Evolutionary conservation across 2,888 invertebrate genomes (phyloP).

Genomic region (Caenorhabditis sinica): DNA sequence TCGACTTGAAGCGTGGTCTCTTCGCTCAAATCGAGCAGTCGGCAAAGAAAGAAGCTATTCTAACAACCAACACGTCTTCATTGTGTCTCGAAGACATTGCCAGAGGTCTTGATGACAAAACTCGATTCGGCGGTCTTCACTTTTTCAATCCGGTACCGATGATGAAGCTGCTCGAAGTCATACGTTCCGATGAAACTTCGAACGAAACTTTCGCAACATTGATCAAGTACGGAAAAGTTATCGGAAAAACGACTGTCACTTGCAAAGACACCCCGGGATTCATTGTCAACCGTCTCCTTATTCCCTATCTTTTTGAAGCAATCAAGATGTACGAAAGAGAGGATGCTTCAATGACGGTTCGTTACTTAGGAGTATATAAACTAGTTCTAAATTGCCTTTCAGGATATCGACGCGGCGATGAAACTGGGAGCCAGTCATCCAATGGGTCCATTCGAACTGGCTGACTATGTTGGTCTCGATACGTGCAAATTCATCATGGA

Average conservation of each 20-base stretch:
- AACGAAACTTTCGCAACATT: constrained; percentile 89
- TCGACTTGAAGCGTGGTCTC: constrained; percentile 89
- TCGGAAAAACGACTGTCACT: constrained; percentile 91
- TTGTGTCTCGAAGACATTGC: constrained; percentile 91
- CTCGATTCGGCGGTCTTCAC: constrained; percentile 90
- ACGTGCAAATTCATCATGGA: constrained; percentile 88
- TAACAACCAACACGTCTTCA: constrained; percentile 93
- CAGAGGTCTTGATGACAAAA: constrained; percentile 87
- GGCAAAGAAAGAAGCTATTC: constrained; percentile 87
- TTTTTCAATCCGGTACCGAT: constrained; percentile 95
- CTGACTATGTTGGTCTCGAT: constrained; percentile 91
- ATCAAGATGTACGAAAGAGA: constrained; percentile 87
- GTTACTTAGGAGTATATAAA: background rate
- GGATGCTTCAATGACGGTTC: constrained; percentile 75
- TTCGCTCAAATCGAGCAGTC: constrained; percentile 88
- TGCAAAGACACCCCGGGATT: constrained; percentile 96
- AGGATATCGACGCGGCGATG: constrained; percentile 93
- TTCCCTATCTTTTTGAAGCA: constrained; percentile 91
- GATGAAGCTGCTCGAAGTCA: constrained; percentile 91
- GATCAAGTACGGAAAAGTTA: constrained; percentile 90
- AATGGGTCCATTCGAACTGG: constrained; percentile 92
- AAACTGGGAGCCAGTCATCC: constrained; percentile 93
- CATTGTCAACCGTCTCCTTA: constrained; percentile 92
- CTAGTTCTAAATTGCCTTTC: constrained; percentile 83
- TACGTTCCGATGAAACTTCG: constrained; percentile 89